Conservation (phyloP, 1,140 invertebrate genomes). For the Saxidomus purpurata region DNA sequence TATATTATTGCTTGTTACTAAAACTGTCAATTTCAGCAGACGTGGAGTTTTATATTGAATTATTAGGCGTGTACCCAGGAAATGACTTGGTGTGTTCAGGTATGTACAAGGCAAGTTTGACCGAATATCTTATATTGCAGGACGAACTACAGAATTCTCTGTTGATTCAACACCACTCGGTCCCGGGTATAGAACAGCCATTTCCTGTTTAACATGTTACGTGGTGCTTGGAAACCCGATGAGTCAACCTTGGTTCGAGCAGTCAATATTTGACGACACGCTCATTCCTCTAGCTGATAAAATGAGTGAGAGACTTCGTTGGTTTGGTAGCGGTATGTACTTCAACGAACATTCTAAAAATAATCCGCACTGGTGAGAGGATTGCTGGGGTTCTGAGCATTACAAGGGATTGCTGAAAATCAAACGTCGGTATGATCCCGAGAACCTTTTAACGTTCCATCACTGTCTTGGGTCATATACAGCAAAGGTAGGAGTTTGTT, state of each 20-base stretch:
- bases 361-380: slow-evolving; percentile 67
- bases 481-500: no score
- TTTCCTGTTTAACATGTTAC: not conserved
- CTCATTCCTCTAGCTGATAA: slow-evolving; percentile 10
- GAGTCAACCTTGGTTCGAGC: not conserved
- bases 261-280: not conserved
- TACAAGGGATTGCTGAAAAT: slow-evolving; percentile 61
- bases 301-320: not conserved
- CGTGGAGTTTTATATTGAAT: no score
- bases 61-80: no score
- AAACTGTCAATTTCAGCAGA: no score
- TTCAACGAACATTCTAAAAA: slow-evolving; percentile 70
- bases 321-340: slow-evolving; percentile 67
- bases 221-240: not conserved
- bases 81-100: no score
- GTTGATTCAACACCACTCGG: slow-evolving; percentile 36
- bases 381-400: slow-evolving; percentile 66
- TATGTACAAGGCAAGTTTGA: no score
- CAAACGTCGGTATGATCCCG: slow-evolving; percentile 64
- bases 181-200: slow-evolving; percentile 51
- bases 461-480: slow-evolving; percentile 68
- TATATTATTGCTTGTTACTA: no score
- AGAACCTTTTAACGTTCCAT: slow-evolving; percentile 71
- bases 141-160: not conserved
- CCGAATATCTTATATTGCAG: no score